Evolutionary conservation across 2,113 vertebrate genomes (phyloP).

Genomic region (Perca schrenkii): DNA sequence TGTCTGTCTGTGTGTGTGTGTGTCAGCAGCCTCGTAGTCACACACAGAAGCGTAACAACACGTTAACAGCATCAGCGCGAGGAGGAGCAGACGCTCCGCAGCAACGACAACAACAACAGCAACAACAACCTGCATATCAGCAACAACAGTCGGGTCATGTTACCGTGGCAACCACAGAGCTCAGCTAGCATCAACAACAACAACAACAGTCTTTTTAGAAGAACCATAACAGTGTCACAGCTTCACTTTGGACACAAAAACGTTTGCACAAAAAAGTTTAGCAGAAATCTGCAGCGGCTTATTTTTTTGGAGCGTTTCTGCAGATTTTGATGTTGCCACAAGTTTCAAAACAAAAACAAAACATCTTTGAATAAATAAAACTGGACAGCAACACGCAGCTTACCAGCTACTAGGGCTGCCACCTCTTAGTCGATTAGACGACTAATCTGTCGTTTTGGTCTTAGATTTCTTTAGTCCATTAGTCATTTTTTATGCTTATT

Average conservation of each 20-base stretch:
- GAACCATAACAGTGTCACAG: neutral
- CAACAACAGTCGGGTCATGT: constrained; percentile 71
- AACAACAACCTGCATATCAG: constrained; percentile 39
- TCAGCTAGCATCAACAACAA: constrained; percentile 46
- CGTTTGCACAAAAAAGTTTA: neutral
- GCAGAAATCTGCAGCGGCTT: neutral
- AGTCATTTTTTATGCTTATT: too few species aligned
- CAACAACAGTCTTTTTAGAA: constrained; percentile 25
- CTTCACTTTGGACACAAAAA: constrained; percentile 15
- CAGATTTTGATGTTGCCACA: constrained; percentile 18
- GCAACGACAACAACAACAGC: constrained; percentile 40
- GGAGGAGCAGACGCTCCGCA: constrained; percentile 36
- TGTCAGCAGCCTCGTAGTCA: constrained; percentile 33
- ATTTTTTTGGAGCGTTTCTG: neutral
- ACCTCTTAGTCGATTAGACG: too few species aligned
- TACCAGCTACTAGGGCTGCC: too few species aligned
- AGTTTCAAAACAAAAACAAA: too few species aligned
- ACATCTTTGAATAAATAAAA: too few species aligned
- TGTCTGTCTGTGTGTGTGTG: constrained; percentile 18
- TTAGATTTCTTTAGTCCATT: too few species aligned
- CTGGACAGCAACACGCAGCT: too few species aligned
- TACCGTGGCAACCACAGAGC: constrained; percentile 59
- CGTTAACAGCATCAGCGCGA: constrained; percentile 48
- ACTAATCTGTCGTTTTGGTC: too few species aligned
- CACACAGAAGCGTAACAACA: constrained; percentile 62